phyloP scores from a whole-genome alignment of 2,888 invertebrate genomes.

The Clanis bilineata region DNA sequence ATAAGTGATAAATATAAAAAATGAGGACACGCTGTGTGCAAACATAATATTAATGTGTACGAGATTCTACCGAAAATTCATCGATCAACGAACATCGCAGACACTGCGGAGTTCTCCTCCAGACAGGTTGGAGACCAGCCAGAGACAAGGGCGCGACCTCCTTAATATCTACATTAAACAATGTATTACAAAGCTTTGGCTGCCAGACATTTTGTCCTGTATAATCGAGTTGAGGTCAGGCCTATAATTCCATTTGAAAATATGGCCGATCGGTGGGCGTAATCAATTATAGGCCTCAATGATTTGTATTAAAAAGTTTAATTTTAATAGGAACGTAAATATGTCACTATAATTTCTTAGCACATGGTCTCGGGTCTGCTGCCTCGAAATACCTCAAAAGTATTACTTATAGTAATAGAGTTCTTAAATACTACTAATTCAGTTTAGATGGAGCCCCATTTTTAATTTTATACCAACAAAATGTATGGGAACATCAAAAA shows the following conservation, averaged over 20 bases:
- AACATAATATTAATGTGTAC: neutral
- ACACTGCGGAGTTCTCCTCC: neutral
- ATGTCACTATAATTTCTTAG: too few relatives aligned
- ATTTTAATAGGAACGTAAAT: too few relatives aligned
- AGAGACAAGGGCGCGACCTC: neutral
- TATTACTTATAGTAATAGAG: too few relatives aligned
- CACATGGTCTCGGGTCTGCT: too few relatives aligned
- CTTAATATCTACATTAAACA: neutral
- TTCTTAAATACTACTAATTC: too few relatives aligned
- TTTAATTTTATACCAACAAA: too few relatives aligned
- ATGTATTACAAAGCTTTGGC: neutral
- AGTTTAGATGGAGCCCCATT: too few relatives aligned
- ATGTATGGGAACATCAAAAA: too few relatives aligned
- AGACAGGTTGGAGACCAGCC: slow-evolving; percentile 4
- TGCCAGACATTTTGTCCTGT: neutral
- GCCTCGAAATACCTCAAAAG: too few relatives aligned
- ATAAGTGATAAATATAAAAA: neutral
- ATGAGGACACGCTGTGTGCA: neutral
- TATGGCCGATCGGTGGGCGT: neutral
- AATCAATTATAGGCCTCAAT: too few relatives aligned
- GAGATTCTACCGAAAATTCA: neutral
- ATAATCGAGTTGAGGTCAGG: neutral
- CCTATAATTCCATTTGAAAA: neutral
- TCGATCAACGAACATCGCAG: slow-evolving; percentile 6
- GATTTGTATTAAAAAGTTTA: too few relatives aligned